Evolutionary conservation across 2,888 invertebrate species (phyloP).

Genomic region (Sarcophaga caerulescens): DNA sequence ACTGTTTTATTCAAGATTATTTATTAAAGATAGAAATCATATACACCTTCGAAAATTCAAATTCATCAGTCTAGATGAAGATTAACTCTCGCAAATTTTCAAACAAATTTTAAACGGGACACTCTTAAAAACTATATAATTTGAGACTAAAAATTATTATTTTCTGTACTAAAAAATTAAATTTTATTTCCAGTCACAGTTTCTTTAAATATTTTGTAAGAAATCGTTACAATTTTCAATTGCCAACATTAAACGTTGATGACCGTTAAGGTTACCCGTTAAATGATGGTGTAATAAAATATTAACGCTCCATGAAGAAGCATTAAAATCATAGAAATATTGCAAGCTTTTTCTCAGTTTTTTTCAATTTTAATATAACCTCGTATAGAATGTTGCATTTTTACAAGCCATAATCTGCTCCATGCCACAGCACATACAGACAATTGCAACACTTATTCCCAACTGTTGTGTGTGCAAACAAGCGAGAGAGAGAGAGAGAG

Average conservation of each 20-base stretch:
- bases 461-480: slow-evolving; percentile 19
- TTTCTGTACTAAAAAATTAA: too few relatives aligned
- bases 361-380: slow-evolving; percentile 44
- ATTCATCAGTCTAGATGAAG: too few relatives aligned
- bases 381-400: slow-evolving; percentile 41
- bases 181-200: too few relatives aligned
- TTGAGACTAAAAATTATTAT: too few relatives aligned
- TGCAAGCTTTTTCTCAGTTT: background rate
- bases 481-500: background rate
- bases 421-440: slow-evolving; percentile 40
- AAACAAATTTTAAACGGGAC: too few relatives aligned
- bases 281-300: slow-evolving; percentile 47
- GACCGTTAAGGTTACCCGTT: slow-evolving; percentile 28
- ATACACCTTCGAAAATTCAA: too few relatives aligned
- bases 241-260: background rate
- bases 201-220: too few relatives aligned
- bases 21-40: too few relatives aligned
- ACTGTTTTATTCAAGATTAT: too few relatives aligned
- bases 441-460: slow-evolving; percentile 55
- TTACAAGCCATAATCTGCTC: slow-evolving; percentile 51
- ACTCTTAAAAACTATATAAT: too few relatives aligned
- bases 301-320: slow-evolving; percentile 43
- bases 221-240: background rate
- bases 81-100: too few relatives aligned
- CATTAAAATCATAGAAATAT: slow-evolving; percentile 37